Percentiles rank a stretch among this genome's conserved stretches.
Conservation (phyloP, 2,797 vertebrate genomes). For the Falco naumanni region DNA sequence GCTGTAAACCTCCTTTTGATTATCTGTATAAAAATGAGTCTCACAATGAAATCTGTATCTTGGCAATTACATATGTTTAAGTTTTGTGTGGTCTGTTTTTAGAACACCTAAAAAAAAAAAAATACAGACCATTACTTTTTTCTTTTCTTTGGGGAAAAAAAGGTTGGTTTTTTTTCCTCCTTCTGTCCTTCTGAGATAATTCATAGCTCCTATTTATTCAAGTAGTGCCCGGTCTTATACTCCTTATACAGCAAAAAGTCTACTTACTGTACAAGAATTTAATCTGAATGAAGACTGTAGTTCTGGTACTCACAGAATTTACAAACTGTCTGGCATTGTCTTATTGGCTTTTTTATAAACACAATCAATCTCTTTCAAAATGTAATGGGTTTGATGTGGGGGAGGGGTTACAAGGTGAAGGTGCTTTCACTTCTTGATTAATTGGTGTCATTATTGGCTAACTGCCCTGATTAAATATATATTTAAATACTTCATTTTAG, state of each 20-base stretch:
- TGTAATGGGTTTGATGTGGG: conserved; percentile 49
- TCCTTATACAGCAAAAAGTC: background rate
- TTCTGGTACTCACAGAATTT: background rate
- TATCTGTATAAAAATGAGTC: background rate
- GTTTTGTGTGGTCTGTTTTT: background rate
- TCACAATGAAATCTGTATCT: background rate
- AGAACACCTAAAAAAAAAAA: background rate
- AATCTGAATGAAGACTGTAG: background rate
- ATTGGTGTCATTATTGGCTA: conserved; percentile 74
- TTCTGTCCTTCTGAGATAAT: background rate
- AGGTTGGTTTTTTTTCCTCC: fast-evolving
- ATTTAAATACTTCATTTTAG: conserved; percentile 61
- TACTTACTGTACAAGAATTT: background rate
- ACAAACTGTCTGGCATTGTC: conserved; percentile 60
- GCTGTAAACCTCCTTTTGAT: background rate
- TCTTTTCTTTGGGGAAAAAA: background rate
- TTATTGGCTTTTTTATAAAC: conserved; percentile 60
- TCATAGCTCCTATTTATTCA: background rate
- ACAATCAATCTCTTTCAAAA: conserved; percentile 70
- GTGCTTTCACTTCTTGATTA: conserved; percentile 74
- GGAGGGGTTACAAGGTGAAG: conserved; percentile 65
- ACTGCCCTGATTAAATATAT: conserved; percentile 65
- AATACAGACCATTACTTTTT: background rate
- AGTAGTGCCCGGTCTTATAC: background rate
- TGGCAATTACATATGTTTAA: background rate